Conservation (phyloP, 2,797 vertebrate species). For the Myotis pilosus region DNA sequence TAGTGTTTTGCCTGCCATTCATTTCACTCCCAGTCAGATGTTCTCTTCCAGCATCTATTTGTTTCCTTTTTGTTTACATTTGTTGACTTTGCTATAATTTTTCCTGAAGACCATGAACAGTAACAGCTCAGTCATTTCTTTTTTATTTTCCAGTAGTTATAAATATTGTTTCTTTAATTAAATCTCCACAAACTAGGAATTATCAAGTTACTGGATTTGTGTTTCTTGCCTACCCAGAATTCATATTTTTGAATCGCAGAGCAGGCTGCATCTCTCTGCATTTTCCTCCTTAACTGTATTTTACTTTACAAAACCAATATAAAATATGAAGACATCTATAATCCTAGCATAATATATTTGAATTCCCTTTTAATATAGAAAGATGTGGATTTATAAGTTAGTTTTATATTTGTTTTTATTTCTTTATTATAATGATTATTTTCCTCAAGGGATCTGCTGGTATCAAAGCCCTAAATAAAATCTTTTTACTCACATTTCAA, state of each 20-base stretch:
- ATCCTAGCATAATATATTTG: background rate
- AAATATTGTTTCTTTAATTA: conserved; percentile 25
- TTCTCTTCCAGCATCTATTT: background rate
- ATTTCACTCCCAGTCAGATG: background rate
- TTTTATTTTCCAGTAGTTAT: background rate
- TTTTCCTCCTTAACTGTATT: conserved; percentile 9
- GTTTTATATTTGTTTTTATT: conserved; percentile 32
- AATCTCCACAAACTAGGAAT: conserved; percentile 15
- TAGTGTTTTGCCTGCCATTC: background rate
- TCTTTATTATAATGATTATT: conserved; percentile 12
- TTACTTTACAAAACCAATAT: background rate
- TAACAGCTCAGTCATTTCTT: background rate
- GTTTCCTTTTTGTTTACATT: conserved; percentile 24
- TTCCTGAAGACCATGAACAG: background rate
- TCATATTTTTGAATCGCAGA: background rate
- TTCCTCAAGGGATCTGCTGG: background rate
- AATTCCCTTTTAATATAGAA: background rate
- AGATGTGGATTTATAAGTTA: background rate
- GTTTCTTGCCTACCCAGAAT: background rate
- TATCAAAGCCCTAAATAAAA: conserved; percentile 14
- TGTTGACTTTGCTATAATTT: background rate
- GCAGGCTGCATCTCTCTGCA: background rate
- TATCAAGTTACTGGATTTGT: background rate
- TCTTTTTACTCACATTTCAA: conserved; percentile 5
- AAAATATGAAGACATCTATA: conserved; percentile 5